Percentiles rank a stretch among this genome's conserved stretches.
phyloP scores from a whole-genome alignment of 2,113 vertebrate species.

The Phrynocephalus versicolor region DNA sequence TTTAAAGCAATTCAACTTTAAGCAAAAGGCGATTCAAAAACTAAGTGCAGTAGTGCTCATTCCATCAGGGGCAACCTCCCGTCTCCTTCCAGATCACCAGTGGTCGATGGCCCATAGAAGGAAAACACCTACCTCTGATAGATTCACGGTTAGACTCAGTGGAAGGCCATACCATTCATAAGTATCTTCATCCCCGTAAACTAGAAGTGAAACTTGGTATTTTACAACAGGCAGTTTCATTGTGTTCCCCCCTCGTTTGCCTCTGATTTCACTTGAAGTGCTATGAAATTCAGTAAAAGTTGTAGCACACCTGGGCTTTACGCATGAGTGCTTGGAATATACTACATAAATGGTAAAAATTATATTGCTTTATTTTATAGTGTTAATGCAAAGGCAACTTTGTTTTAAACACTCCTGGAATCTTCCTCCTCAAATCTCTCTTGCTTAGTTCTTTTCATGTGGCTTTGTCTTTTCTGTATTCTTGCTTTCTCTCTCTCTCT shows the following conservation, averaged over 20 bases:
- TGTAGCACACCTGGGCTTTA: neutral
- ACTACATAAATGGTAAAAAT: neutral
- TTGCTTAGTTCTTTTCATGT: neutral
- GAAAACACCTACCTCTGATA: too few relatives aligned
- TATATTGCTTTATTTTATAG: neutral
- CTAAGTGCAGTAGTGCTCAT: too few relatives aligned
- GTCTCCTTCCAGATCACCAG: too few relatives aligned
- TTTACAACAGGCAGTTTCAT: neutral
- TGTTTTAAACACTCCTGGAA: neutral
- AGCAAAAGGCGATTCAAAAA: too few relatives aligned
- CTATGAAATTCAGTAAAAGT: neutral
- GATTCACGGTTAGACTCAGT: neutral
- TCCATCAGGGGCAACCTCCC: too few relatives aligned
- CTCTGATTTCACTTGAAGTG: neutral
- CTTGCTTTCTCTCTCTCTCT: neutral
- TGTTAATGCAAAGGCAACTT: neutral
- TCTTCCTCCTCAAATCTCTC: neutral
- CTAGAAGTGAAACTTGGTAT: neutral
- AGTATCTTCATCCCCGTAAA: neutral
- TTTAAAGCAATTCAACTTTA: too few relatives aligned
- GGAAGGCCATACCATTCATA: neutral
- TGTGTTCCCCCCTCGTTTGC: neutral
- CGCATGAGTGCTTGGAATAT: neutral
- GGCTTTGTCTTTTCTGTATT: neutral
- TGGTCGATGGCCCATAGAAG: too few relatives aligned